phyloP scores from a whole-genome alignment of 2,797 vertebrate genomes.

The Paramormyrops hopkinsi region DNA sequence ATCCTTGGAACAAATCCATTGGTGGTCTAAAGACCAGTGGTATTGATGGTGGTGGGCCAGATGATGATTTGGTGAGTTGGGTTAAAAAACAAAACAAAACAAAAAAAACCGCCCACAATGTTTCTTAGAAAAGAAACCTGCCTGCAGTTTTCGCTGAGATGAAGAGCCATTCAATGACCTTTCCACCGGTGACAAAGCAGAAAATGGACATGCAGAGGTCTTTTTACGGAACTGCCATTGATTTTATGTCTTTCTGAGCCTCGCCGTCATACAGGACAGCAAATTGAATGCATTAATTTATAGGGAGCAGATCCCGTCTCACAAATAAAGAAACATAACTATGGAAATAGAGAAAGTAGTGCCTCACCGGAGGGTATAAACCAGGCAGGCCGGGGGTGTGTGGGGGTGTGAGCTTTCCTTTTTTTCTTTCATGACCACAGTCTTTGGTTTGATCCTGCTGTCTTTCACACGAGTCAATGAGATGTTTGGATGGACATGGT shows the following conservation, averaged over 20 bases:
- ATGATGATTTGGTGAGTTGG: neutral
- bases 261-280: neutral
- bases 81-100: neutral
- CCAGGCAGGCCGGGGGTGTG: neutral
- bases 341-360: neutral
- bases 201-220: neutral
- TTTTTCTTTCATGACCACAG: slow-evolving; percentile 24
- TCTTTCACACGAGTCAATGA: neutral
- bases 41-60: neutral
- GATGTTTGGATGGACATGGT: neutral
- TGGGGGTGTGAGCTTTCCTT: slow-evolving; percentile 11
- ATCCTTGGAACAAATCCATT: neutral
- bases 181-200: slow-evolving; percentile 9
- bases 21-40: neutral
- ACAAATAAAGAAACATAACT: neutral
- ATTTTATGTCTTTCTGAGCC: neutral
- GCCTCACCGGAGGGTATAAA: neutral
- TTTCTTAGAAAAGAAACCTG: neutral
- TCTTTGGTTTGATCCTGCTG: slow-evolving; percentile 29
- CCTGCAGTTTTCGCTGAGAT: neutral
- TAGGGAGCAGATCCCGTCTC: neutral
- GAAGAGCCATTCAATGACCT: neutral
- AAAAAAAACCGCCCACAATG: neutral
- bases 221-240: neutral
- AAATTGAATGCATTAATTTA: neutral